Evolutionary conservation across 2,797 vertebrate genomes (phyloP), one percentile per base, ranked within the genome.

Genomic region (Neosilurus hyrtlii): DNA sequence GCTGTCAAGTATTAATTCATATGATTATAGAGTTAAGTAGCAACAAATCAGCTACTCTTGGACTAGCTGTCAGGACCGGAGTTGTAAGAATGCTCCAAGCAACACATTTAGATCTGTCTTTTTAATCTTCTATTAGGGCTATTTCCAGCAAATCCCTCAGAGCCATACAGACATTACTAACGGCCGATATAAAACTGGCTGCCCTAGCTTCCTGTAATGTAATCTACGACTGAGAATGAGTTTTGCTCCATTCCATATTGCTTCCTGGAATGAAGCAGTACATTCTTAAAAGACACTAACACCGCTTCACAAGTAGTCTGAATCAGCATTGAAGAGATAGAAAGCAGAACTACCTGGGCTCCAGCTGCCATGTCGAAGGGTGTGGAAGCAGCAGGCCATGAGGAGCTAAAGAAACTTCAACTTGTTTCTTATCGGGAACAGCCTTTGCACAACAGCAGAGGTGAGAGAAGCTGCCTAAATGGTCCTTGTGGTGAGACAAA

Each of bases 311-410:
- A n/a, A 79, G 57, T 2, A 56, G 12, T 49, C 37, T 66, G 51
- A 51, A 67, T 59, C 61, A 75, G 51, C 9, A 16, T 0, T 16
- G 20, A 61, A 66, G 35, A 59, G 56, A 68, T 62, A 35, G 66
- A 75, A 61, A 56, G 57, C 52, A 54, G 52, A 16, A 72, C 61
- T 88, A 86, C 89, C 92, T 86, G 91, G 92, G 30, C 91, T 93
- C 94, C 94, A 95, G 89, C 92, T 94, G 90, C 90, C 88, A 86
- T 86, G 88, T 79, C 84, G 89, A 84, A 15, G 86, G 75, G 90
- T 92, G 86, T 91, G 93, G 87, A 94, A 92, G 89, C 94, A 95
- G 87, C 93, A 94, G 86, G 92, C 93, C 94, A 95, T 95, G 87
- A 82, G 84, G 77, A 66, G 52, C 78, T 49, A 68, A 72, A 43